A percentile compares a stretch with the other conserved stretches of the same genome.
These are phyloP conservation scores for Enteromius treurensis DNA, from an alignment of 2,797 vertebrate species.

Conservation along the genomic window DNA sequence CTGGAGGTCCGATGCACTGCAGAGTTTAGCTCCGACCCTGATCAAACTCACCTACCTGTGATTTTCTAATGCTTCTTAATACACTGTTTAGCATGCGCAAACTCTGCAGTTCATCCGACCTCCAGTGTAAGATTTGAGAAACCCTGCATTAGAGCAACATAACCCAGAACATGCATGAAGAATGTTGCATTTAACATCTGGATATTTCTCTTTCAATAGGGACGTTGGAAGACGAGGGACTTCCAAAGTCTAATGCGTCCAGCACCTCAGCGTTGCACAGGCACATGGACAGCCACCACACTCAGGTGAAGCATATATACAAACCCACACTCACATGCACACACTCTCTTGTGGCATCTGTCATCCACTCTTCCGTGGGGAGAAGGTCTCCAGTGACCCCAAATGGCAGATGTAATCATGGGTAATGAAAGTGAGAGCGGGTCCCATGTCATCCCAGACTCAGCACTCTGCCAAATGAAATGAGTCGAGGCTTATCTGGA, in stretches of 20 bases:
- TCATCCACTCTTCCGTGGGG: conserved; percentile 24
- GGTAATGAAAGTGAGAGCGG: conserved; percentile 59
- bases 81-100: too few species aligned
- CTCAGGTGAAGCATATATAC: conserved; percentile 81
- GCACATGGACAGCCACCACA: conserved; percentile 89
- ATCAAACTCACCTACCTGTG: too few species aligned
- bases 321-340: neutral
- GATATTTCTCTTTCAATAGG: conserved; percentile 73
- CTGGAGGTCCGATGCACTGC: too few species aligned
- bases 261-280: conserved; percentile 80
- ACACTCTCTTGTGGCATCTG: conserved; percentile 10
- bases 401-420: conserved; percentile 57
- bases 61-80: too few species aligned
- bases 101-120: too few species aligned
- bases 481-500: conserved; percentile 52
- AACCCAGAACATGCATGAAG: neutral
- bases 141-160: neutral
- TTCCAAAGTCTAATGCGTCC: conserved; percentile 79
- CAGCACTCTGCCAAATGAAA: conserved; percentile 61
- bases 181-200: neutral
- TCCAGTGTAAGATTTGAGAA: too few species aligned
- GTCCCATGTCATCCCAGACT: conserved; percentile 42
- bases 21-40: too few species aligned
- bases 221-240: conserved; percentile 84
- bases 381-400: conserved; percentile 48